phyloP scores from a whole-genome alignment of 2,888 invertebrate genomes.

The Anoncus sp. region DNA sequence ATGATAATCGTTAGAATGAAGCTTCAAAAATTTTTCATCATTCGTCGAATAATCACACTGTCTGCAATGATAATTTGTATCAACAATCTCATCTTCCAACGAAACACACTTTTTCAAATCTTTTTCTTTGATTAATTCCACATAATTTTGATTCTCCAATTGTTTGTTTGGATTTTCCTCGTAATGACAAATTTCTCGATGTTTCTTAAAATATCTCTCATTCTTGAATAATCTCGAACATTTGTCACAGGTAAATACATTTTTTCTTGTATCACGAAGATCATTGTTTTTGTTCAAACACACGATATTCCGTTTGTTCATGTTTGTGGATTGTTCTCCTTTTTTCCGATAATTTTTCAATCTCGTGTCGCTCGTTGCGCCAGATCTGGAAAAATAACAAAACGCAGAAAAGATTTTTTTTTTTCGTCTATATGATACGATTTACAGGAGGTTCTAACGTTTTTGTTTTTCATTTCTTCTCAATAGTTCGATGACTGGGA shows the following conservation, averaged over 20 bases:
- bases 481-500: conserved; percentile 63
- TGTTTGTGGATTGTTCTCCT: conserved; percentile 25
- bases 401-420: not conserved
- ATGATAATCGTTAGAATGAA: conserved; percentile 63
- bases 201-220: conserved; percentile 56
- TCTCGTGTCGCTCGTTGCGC: conserved; percentile 64
- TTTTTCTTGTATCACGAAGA: not conserved
- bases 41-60: conserved; percentile 70
- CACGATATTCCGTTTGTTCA: no score
- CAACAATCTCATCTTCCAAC: not conserved
- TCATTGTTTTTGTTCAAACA: no score
- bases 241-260: conserved; percentile 52
- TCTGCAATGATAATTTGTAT: conserved; percentile 65
- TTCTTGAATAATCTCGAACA: conserved; percentile 66
- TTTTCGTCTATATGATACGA: no score
- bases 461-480: conserved; percentile 1
- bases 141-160: no score
- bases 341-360: conserved; percentile 20
- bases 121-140: conserved; percentile 2
- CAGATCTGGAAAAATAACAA: conserved; percentile 74
- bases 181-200: conserved; percentile 37
- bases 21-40: conserved; percentile 67
- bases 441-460: no score
- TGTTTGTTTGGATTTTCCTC: conserved; percentile 32
- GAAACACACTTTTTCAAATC: not conserved